These are phyloP conservation scores for Amblyopsis hoosieri DNA, from an alignment of 2,797 vertebrate species.

Conservation along the genomic window DNA sequence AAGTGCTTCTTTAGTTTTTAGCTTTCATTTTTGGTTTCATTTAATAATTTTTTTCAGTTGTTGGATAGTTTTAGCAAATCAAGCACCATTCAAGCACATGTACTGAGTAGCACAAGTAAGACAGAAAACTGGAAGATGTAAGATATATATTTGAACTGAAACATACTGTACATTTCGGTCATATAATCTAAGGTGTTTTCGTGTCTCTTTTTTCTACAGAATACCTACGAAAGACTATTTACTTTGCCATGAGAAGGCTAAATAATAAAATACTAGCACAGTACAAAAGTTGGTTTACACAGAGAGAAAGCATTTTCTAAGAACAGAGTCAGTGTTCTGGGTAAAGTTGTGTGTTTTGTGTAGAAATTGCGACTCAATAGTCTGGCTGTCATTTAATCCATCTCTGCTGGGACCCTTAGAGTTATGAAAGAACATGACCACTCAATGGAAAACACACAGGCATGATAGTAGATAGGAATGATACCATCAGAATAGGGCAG, in stretches of 20 bases:
- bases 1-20: too few species aligned
- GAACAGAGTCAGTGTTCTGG: slow-evolving; percentile 22
- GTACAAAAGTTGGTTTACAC: slow-evolving; percentile 25
- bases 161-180: neutral
- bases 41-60: too few species aligned
- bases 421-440: slow-evolving; percentile 23
- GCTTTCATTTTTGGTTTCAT: too few species aligned
- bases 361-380: slow-evolving; percentile 30
- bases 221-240: slow-evolving; percentile 34
- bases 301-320: slow-evolving; percentile 37
- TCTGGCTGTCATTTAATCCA: slow-evolving; percentile 57
- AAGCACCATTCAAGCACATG: too few species aligned
- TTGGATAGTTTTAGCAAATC: too few species aligned
- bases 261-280: slow-evolving; percentile 15
- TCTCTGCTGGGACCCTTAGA: slow-evolving; percentile 19
- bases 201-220: slow-evolving; percentile 12
- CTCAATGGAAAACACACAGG: slow-evolving; percentile 35
- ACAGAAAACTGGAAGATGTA: neutral
- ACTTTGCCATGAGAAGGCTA: slow-evolving; percentile 8
- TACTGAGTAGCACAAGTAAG: too few species aligned
- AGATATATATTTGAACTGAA: neutral
- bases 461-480: slow-evolving; percentile 26
- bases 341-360: slow-evolving; percentile 27
- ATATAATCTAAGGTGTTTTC: slow-evolving; percentile 29
- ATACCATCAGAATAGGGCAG: slow-evolving; percentile 93